Base-by-base conservation (phyloP, 2,113 vertebrate genomes). In the Sapayoa aenigma region DNA sequence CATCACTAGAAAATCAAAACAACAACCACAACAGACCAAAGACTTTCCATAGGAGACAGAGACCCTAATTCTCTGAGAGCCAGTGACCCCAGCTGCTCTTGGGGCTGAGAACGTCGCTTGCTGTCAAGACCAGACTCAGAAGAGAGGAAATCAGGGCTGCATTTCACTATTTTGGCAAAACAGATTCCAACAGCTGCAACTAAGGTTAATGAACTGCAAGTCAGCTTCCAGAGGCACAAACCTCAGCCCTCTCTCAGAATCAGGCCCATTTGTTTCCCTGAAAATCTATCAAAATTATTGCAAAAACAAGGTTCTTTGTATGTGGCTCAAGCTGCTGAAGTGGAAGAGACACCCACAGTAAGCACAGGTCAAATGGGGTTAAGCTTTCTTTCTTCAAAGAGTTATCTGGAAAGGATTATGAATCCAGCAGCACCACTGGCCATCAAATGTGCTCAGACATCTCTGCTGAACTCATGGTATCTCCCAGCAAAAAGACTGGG, bases 1-100 rank as follows among this genome's bases (percentile, higher is more conserved):
- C 80, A 89, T 82, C 69, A 58, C 58, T 92, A 92, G 79, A 83
- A 93, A 94, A 93, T 81, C 94, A 94, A 96, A 96, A 88, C 86
- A 95, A 81, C 67, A 89, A 91, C 44, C 90, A 84, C 88, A 89
- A 47, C 79, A 90, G 82, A 89, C 66, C 37, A 47, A 90, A 95
- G 86, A 58, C 56, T 95, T 95, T 84, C 90, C 93, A 84, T 4
- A 90, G 83, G 92, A 93, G 88, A 90, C 59, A 84, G 87, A 80
- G 65, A 86, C 58, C 53, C 66, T 72, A 88, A 90, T 82, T 87
- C 73, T 42, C 80, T 84, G 76, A 68, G 58, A 90, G 83, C 82
- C 46, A 31, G 49, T 93, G 90, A 94, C 88, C 90, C 60, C 68
- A 80, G 86, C 79, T 94, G 93, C 95, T 96, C 83, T 77, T 65